phyloP scores from a whole-genome alignment of 2,888 invertebrate species.

The Magallana nippona region DNA sequence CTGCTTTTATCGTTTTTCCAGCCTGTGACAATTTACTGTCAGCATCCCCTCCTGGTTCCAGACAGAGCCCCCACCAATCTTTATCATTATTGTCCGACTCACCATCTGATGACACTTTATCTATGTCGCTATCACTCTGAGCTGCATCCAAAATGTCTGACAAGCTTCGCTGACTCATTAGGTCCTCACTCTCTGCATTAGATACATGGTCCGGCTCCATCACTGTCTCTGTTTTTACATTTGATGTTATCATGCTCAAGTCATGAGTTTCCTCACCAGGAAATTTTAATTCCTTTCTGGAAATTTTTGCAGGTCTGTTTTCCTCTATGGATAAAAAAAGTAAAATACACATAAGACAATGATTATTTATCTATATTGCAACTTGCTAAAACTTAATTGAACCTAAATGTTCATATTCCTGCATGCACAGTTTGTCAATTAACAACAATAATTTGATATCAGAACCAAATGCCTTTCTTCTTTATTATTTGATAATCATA shows the following conservation, averaged over 20 bases:
- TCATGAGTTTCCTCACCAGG: not conserved
- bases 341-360: no score
- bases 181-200: not conserved
- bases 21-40: not conserved
- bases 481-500: no score
- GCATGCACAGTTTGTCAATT: no score
- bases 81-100: not conserved
- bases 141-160: constrained; percentile 43
- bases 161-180: constrained; percentile 17
- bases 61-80: not conserved
- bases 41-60: not conserved
- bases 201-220: not conserved
- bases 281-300: constrained; percentile 1
- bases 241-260: not conserved
- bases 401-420: no score
- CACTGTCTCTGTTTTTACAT: not conserved
- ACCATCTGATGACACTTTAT: not conserved
- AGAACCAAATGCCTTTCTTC: not conserved
- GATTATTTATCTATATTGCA: no score
- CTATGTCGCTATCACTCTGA: constrained; percentile 45
- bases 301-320: not conserved
- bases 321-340: not conserved
- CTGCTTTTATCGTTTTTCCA: not conserved
- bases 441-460: no score
- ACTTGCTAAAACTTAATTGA: no score